These are phyloP conservation scores for Parnassius orleans DNA, from an alignment of 2,888 invertebrate genomes.

Conservation along the genomic window DNA sequence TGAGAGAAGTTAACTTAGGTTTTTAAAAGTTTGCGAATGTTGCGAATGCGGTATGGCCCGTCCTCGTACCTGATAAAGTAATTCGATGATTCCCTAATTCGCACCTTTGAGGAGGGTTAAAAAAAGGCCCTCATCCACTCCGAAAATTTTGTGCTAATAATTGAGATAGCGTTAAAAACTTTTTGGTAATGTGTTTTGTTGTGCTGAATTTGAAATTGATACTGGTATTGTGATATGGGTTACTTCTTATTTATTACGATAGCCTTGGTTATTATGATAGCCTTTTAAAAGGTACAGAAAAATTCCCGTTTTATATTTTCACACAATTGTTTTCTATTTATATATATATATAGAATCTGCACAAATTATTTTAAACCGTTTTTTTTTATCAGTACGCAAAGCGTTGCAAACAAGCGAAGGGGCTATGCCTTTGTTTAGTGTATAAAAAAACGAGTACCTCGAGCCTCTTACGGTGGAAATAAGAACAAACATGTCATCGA, in stretches of 20 bases:
- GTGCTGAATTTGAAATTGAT: not conserved
- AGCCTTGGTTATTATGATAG: too few species aligned
- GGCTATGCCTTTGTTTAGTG: slow-evolving; percentile 56
- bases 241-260: too few species aligned
- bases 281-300: too few species aligned
- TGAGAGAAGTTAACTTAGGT: slow-evolving; percentile 72
- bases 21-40: slow-evolving; percentile 77
- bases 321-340: too few species aligned
- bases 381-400: slow-evolving; percentile 20
- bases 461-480: slow-evolving; percentile 74
- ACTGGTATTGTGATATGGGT: too few species aligned
- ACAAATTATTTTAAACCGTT: slow-evolving; percentile 1
- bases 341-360: too few species aligned
- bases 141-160: slow-evolving; percentile 43
- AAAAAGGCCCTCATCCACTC: slow-evolving; percentile 55
- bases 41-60: slow-evolving; percentile 55
- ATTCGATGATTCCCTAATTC: slow-evolving; percentile 76
- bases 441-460: slow-evolving; percentile 62
- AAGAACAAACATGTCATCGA: slow-evolving; percentile 81
- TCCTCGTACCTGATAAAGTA: slow-evolving; percentile 73
- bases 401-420: slow-evolving; percentile 34
- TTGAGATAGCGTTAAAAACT: slow-evolving; percentile 62
- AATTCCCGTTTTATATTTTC: too few species aligned
- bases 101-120: slow-evolving; percentile 75
- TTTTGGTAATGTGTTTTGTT: slow-evolving; percentile 37